Conservation (phyloP, 2,113 vertebrate species). For the Solenodon paradoxus region DNA sequence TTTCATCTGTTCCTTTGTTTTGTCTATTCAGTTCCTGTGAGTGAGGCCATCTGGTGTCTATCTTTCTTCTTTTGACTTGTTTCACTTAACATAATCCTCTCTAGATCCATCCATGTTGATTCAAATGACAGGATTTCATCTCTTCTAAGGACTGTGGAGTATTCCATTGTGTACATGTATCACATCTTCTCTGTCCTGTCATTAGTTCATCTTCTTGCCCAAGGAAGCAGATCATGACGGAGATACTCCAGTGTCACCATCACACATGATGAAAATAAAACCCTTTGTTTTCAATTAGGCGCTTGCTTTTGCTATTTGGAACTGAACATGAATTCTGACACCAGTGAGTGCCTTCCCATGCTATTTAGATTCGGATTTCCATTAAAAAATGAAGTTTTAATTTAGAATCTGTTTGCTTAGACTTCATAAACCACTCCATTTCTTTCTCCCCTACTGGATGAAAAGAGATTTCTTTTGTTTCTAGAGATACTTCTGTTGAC, state of each 20-base stretch:
- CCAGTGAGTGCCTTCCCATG: neutral
- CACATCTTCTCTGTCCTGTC: too few relatives aligned
- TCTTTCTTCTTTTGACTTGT: too few relatives aligned
- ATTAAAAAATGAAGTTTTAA: neutral
- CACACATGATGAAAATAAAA: neutral
- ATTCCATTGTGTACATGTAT: too few relatives aligned
- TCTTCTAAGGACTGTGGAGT: too few relatives aligned
- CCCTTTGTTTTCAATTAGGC: neutral
- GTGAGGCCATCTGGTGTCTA: too few relatives aligned
- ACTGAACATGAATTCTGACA: neutral
- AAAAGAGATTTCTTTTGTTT: neutral
- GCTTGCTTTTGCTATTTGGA: neutral
- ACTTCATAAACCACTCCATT: neutral
- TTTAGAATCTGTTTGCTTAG: neutral
- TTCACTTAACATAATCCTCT: too few relatives aligned
- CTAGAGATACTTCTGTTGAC: neutral
- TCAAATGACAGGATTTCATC: too few relatives aligned
- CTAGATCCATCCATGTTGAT: too few relatives aligned
- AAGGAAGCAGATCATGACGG: neutral
- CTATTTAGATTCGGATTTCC: constrained; percentile 5
- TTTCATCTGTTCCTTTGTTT: too few relatives aligned
- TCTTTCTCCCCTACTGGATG: neutral
- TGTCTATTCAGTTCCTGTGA: too few relatives aligned
- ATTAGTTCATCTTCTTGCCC: neutral
- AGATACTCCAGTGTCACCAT: neutral